Base-by-base conservation (phyloP, 2,888 invertebrate genomes). In the Epinotia demarniana region DNA sequence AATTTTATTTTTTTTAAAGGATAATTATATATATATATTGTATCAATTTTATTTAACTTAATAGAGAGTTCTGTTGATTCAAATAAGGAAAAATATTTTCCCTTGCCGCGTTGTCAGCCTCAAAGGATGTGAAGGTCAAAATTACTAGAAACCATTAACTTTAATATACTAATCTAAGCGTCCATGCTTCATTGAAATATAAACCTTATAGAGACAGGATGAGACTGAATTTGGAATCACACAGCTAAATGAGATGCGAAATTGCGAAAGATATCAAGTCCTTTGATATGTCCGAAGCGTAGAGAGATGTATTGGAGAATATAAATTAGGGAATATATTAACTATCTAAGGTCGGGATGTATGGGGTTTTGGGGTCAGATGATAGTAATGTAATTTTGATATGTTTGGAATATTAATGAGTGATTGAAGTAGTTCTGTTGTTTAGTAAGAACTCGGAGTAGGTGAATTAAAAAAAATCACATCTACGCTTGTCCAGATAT, bases 251-350 rank as follows among this genome's bases (percentile, higher is more conserved):
- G 3, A n/a, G 16, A 66, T 66, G 27, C 66, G 66, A 53, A 27
- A 8, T 66, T 66, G 53, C 62, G 53, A 53, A 53, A 53, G 53
- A 66, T 66, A 53, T 55, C 27, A 61, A 23, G 27, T 66, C n/a
- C 66, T 62, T 64, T 73, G 39, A 33, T 70, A 70, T 74, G 69
- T 63, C 39, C 23, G 43, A n/a, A 27, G 67, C 67, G 73, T 68
- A 62, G 19, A n/a, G 33, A 73, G 67, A 61, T 55, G 39, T 67
- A 73, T 73, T 43, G 23, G 27, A 55, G 73, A 73, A 73, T 74
- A 70, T 75, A 75, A 75, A 75, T 70, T n/a, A 75, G 49, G 57
- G 74, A 64, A 64, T 75, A 67, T 57, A 68, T 72, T 73, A 63
- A n/a, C 23, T 43, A 23, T 19, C 68, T 72, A 69, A 72, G 67